Percentiles rank a stretch among this genome's conserved stretches.
These are phyloP conservation scores for Ametastegia equiseti DNA, from an alignment of 2,888 invertebrate genomes.

Conservation along the genomic window DNA sequence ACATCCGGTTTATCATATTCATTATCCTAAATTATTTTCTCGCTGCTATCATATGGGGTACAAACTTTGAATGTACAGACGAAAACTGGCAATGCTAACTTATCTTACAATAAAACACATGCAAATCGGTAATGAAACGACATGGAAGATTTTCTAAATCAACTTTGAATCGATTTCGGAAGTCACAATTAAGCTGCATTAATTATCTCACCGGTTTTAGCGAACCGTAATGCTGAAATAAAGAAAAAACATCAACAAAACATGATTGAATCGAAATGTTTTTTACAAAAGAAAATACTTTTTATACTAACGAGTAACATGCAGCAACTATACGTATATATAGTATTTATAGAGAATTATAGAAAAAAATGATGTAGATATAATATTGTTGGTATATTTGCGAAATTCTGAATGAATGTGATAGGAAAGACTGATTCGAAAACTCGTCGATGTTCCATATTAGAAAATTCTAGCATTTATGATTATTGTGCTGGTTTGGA, in stretches of 20 bases:
- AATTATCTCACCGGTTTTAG: not conserved
- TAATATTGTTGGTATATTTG: not conserved
- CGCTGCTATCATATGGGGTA: not conserved
- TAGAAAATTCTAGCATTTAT: constrained; percentile 32
- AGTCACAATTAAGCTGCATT: not conserved
- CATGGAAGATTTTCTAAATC: not conserved
- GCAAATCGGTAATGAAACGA: not conserved
- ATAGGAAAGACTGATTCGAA: constrained; percentile 19
- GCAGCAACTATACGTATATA: constrained; percentile 29
- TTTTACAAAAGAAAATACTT: constrained; percentile 63
- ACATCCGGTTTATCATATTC: not conserved
- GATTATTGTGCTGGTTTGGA: constrained; percentile 20
- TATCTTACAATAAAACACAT: not conserved
- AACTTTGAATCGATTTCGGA: not conserved
- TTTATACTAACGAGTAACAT: constrained; percentile 59
- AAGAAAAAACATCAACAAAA: constrained; percentile 44
- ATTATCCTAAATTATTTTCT: not conserved
- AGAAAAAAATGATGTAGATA: constrained; percentile 3
- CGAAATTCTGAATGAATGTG: constrained; percentile 39
- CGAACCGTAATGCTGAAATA: not conserved
- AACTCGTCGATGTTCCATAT: constrained; percentile 39
- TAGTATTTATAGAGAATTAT: not conserved
- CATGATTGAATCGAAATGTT: constrained; percentile 59
- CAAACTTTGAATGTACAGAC: not conserved
- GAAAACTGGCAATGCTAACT: constrained; percentile 6